Evolutionary conservation across 2,888 invertebrate genomes (phyloP), one percentile per base, ranked within the genome.

Genomic region (Augiades crinisus): DNA sequence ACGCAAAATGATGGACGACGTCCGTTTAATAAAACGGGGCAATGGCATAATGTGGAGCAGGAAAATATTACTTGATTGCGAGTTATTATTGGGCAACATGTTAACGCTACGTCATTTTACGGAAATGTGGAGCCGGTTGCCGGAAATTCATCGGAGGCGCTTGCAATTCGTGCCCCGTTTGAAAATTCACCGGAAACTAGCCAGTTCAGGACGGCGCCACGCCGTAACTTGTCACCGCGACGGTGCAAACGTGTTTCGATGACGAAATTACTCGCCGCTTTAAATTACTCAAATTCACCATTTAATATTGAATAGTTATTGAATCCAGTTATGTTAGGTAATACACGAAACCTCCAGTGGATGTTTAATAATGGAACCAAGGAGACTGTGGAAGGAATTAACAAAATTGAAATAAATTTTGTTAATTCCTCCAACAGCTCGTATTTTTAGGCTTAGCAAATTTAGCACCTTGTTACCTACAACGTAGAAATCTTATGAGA

Each of bases 121-220:
- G 85, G 83, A 84, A 79, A 77, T 73, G 68, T 73, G 64, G 67
- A 72, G 66, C 68, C 63, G 69, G 67, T 64, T 63, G 64, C 51
- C 78, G 84, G 84, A 85, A 84, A 84, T 85, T 84, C 72, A 72
- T 74, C 69, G 72, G 65, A 74, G 70, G 63, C 67, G 68, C 64
- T 67, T 62, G 68, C 75, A 79, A 83, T 83, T 84, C 77, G 80
- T 72, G 61, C 61, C 56, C 63, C 66, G 64, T 67, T 72, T 63
- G 70, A 76, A 81, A 80, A 70, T 76, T 75, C 66, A 53, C 70
- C 70, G 78, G 77, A 79, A 81, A 79, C 77, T 72, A 74, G 59
- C 57, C 45, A 57, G 55, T 62, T 51, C 13, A 22, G 40, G 24
- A 38, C 7, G 13, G 22, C 40, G 16, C 16, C 14, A 13, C 17